Evolutionary conservation across 2,888 invertebrate species (phyloP), one percentile per base, ranked within the genome.

Genomic region (Latrodectus elegans): DNA sequence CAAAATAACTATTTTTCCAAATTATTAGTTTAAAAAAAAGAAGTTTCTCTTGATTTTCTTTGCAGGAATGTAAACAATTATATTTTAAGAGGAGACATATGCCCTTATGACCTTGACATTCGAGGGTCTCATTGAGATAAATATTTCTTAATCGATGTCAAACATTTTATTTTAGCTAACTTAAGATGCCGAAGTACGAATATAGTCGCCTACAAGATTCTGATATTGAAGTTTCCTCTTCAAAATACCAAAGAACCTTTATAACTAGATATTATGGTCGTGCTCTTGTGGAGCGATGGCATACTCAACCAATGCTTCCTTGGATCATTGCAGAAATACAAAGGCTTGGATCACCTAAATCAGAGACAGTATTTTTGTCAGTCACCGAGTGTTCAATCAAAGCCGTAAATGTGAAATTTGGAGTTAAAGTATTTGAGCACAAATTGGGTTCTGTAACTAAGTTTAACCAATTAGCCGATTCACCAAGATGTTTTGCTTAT

Each of bases 251-350:
- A 53, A 85, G 84, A 71, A 88, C 85, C 15, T 89, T 81, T 64
- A 84, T 84, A 17, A 82, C 89, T 17, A 84, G 89, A 65, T 90
- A 89, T 82, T 85, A 89, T 72, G 90, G 90, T 4, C 80, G 84
- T 17, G 83, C 88, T 55, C 49, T 87, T 12, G 83, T 90, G 3
- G 89, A 89, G 71, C 52, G 84, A 83, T 87, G 89, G 65, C 89
- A 90, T 75, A 90, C 96, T 17, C 95, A 95, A 87, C 95, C 96
- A 72, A 97, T 97, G 96, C 93, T 97, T 91, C 96, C 96, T 0
- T 97, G 97, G 97, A 94, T 97, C 87, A 94, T 97, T 84, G 94
- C 95, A 84, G 97, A 97, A 92, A 95, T 97, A 0, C 91, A 91
- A 72, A 81, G 89, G 60, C 81, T 80, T 22, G 89, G 86, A 65